Base-by-base conservation (phyloP, 1,140 invertebrate genomes). In the Mactra quadrangularis region DNA sequence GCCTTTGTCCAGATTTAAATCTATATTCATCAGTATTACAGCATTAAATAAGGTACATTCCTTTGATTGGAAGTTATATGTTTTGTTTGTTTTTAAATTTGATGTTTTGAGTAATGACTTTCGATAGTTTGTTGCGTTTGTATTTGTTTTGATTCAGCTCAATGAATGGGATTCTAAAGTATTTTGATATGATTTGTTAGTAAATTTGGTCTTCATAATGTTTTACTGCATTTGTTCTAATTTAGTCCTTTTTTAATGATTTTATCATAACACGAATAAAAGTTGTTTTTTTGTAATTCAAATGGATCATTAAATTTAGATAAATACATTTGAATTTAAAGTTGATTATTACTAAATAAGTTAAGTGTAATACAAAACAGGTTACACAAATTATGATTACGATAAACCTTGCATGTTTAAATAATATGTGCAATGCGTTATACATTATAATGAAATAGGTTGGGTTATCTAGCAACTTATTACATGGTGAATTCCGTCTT, bases 21-120 rank as follows among this genome's bases (percentile, higher is more conserved):
- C 41, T 31, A 70, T 87, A 17, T 87, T 66, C 55, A 38, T 87
- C 15, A 64, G 50, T 59, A 52, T 85, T 19, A 66, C 57, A 60
- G 86, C 84, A 31, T 76, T 76, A 33, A 85, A 87, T 53, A 35
- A 59, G 59, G 85, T 86, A 66, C 50, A 68, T n/a, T 52, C 35
- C 64, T 9, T 31, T 47, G 17, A 4, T 55, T 55, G n/a, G n/a
- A n/a, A n/a, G n/a, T n/a, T n/a, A n/a, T n/a, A n/a, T n/a, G n/a
- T n/a, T n/a, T n/a, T n/a, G n/a, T n/a, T n/a, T n/a, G n/a, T n/a
- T n/a, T n/a, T n/a, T n/a, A n/a, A n/a, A n/a, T n/a, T n/a, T n/a
- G n/a, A n/a, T n/a, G n/a, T n/a, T n/a, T n/a, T n/a, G n/a, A n/a
- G n/a, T n/a, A n/a, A n/a, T n/a, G n/a, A n/a, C n/a, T n/a, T n/a